Evolutionary conservation across 2,113 vertebrate genomes (phyloP), one percentile per base, ranked within the genome.

Genomic region (Ia io): DNA sequence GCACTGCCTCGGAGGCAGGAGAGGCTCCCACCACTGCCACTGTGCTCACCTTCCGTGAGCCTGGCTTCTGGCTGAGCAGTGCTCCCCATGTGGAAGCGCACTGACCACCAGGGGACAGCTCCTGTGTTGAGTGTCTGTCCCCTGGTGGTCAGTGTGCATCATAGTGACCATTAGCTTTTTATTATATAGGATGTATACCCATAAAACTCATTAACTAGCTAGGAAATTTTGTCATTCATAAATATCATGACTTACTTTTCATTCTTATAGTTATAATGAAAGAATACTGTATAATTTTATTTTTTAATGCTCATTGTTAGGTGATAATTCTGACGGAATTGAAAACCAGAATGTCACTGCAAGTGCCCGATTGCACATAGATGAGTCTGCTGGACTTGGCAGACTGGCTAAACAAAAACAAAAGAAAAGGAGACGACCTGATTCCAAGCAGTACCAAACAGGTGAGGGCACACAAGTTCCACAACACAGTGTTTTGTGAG

Each of bases 391-490:
- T 78, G 98, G 98, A 17, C 98, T 99, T 3, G 99, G 99, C 90
- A 99, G 99, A 96, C 98, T 99, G 96, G 98, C 97, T 83, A 99
- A 99, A 97, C 99, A 99, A 95, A 99, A 99, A 97, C 98, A 98
- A 99, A 99, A 99, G 98, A 99, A 98, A 97, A 99, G 97, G 96
- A 99, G 99, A 97, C 98, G 99, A 86, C 98, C 99, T 10, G 99
- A 99, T 97, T 99, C 99, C 35, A 99, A 99, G 91, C 99, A 99
- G 96, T 99, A 99, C 97, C 99, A 99, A 98, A 99, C 99, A 98
- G 99, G 99, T 99, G 97, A 97, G 98, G 94, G 8, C 25, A 40
- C 59, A 10, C 17, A 17, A 93, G 70, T 77, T 89, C 90, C 84
- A 90, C 16, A 51, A 90, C 32, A 69, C 95, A 95, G 94, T 95